Evolutionary conservation across 1,140 invertebrate species (phyloP), one percentile per base, ranked within the genome.

Genomic region (Conopomorpha cramerella): DNA sequence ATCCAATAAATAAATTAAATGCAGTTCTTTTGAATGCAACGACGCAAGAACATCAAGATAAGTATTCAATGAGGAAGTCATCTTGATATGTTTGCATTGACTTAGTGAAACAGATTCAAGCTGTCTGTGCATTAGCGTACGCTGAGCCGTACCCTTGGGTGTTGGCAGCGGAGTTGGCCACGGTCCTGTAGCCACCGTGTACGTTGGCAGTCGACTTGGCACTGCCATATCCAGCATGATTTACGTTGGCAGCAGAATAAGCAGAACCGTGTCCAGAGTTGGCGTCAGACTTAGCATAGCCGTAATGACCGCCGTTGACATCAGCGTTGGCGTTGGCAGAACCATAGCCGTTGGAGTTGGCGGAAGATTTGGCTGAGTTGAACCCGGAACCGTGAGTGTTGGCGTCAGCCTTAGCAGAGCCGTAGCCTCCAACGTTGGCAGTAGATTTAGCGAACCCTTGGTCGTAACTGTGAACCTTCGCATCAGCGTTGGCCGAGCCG

Each of bases 41-140:
- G n/a, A 19, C 30, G 60, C 65, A 70, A 70, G 52, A 49, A 65
- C 60, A 64, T 43, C 52, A 68, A 68, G 67, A 72, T 57, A 72
- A 72, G 64, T 64, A 47, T 43, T 41, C 33, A 29, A 13, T 18
- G 6, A 29, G 41, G 35, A 44, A 48, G 67, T 68, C 67, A 55
- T 72, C 64, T 64, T 72, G 49, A 49, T 58, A 50, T 68, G 42
- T 38, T 65, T 63, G 62, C 61, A 51, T 11, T 35, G n/a, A n/a
- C n/a, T n/a, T n/a, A n/a, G n/a, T n/a, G 7, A 45, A 45, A 3
- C 66, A 62, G 17, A 38, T 41, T n/a, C 63, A 63, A 19, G 52
- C 43, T 7, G 55, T 53, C 11, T 62, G 51, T 16, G 64, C 54
- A 32, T 66, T 53, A 6, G 62, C 53, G 8, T 40, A 46, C 41